Percentiles rank a stretch among this genome's conserved stretches.
These are phyloP conservation scores for Drosophila prolongata DNA, from an alignment of 2,888 invertebrate genomes.

Conservation along the genomic window DNA sequence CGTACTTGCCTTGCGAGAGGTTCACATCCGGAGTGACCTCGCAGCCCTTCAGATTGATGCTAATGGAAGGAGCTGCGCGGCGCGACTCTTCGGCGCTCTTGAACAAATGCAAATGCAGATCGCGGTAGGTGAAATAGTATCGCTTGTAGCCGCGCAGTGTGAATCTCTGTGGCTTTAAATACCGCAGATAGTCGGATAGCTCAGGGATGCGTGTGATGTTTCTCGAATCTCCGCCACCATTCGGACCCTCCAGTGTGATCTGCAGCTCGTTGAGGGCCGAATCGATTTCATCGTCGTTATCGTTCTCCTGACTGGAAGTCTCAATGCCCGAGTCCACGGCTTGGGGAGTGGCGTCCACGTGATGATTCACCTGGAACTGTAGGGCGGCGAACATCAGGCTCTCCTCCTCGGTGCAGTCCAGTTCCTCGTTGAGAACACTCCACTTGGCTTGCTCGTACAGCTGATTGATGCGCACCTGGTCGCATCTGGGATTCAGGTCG, in stretches of 20 bases:
- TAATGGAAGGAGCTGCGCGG: slow-evolving; percentile 88
- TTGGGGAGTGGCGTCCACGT: slow-evolving; percentile 84
- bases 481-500: slow-evolving; percentile 98
- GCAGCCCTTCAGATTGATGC: slow-evolving; percentile 94
- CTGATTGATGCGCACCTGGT: slow-evolving; percentile 98
- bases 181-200: slow-evolving; percentile 95
- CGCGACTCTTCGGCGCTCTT: slow-evolving; percentile 92
- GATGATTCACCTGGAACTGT: slow-evolving; percentile 95
- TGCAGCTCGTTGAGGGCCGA: slow-evolving; percentile 97
- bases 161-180: slow-evolving; percentile 97
- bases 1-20: slow-evolving; percentile 94
- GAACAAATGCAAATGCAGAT: slow-evolving; percentile 94
- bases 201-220: slow-evolving; percentile 98
- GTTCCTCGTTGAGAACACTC: slow-evolving; percentile 98
- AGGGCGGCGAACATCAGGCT: slow-evolving; percentile 98
- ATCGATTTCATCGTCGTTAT: slow-evolving; percentile 98
- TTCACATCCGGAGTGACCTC: slow-evolving; percentile 99
- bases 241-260: slow-evolving; percentile 93
- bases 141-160: slow-evolving; percentile 97
- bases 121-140: slow-evolving; percentile 98
- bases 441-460: slow-evolving; percentile 99
- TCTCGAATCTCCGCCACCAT: slow-evolving; percentile 87
- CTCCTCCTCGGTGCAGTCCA: slow-evolving; percentile 99
- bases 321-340: slow-evolving; percentile 64
- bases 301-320: slow-evolving; percentile 81